Evolutionary conservation across 2,113 vertebrate genomes (phyloP).

Genomic region (Alouatta palliata): DNA sequence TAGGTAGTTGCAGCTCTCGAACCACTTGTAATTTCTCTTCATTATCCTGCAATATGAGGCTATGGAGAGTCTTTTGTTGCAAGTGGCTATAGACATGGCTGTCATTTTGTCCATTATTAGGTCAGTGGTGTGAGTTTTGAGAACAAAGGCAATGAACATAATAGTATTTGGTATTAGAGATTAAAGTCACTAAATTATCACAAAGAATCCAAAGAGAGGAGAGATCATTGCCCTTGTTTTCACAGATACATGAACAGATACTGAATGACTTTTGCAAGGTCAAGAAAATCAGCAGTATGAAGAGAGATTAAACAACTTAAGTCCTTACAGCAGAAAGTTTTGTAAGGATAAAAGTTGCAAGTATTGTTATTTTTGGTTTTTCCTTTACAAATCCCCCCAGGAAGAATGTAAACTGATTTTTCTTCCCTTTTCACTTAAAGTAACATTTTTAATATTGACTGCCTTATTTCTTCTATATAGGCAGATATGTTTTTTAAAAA

Average conservation of each 20-base stretch:
- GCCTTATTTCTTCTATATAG: not conserved
- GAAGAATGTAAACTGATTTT: not conserved
- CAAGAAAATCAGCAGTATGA: conserved; percentile 5
- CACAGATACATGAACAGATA: conserved; percentile 60
- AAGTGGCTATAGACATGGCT: conserved; percentile 64
- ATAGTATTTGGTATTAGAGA: conserved; percentile 55
- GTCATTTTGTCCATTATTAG: conserved; percentile 68
- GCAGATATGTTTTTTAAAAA: not conserved
- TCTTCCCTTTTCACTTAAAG: not conserved
- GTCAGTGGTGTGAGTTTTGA: conserved; percentile 65
- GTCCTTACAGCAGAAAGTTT: conserved; percentile 17
- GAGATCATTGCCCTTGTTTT: conserved; percentile 57
- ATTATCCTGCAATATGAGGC: conserved; percentile 64
- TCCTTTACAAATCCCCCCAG: not conserved
- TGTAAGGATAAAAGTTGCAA: not conserved
- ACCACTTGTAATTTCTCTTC: conserved; percentile 72
- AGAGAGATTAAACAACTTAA: conserved; percentile 41
- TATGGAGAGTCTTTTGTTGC: conserved; percentile 68
- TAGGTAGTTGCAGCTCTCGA: conserved; percentile 44
- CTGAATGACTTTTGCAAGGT: conserved; percentile 54
- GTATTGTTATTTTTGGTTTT: not conserved
- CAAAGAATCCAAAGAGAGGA: conserved; percentile 56
- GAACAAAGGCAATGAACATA: conserved; percentile 59
- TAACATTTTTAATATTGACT: not conserved
- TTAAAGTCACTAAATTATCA: conserved; percentile 71